Base-by-base conservation (phyloP, 2,888 invertebrate species). In the Deilephila elpenor region DNA sequence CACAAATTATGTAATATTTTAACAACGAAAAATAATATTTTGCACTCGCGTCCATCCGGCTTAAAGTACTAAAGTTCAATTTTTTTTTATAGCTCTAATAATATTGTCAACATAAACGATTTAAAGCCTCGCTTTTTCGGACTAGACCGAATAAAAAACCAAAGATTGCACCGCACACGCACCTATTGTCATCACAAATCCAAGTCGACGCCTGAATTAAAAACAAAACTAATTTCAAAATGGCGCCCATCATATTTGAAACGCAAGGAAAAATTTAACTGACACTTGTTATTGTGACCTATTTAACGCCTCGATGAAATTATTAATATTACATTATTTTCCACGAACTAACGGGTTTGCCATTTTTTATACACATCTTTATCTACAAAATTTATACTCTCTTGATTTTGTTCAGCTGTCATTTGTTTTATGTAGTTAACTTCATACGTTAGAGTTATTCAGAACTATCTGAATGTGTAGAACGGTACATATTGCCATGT, bases 261-360 rank as follows among this genome's bases (percentile, higher is more conserved):
- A 14, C 17, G n/a, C 67, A 67, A 51, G 25, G 51, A 67, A 51
- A 51, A 67, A 25, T 67, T 44, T 29, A 51, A 51, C 67, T 67
- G 67, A 67, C 67, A 67, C 51, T 67, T 67, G 67, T 67, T 67
- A 67, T 67, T 67, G 67, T 25, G 67, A 67, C 67, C 67, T 17
- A 67, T 67, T 67, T 67, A 14, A 51, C 51, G 29, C 67, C 67
- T 25, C 67, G 25, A 17, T 51, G 67, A 51, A 64, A 67, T 25
- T 67, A 67, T 67, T 51, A 67, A 67, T 67, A 67, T 51, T 67
- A 44, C 25, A 51, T 67, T 67, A 67, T 51, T 44, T 44, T 44
- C 67, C 17, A 25, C 51, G 51, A 51, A 67, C 67, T 51, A 20
- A 3, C 11, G 67, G 14, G 1, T 37, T 67, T 25, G 51, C 8